These are phyloP conservation scores for Silurus aristotelis DNA, from an alignment of 2,797 vertebrate genomes.

Conservation along the genomic window DNA sequence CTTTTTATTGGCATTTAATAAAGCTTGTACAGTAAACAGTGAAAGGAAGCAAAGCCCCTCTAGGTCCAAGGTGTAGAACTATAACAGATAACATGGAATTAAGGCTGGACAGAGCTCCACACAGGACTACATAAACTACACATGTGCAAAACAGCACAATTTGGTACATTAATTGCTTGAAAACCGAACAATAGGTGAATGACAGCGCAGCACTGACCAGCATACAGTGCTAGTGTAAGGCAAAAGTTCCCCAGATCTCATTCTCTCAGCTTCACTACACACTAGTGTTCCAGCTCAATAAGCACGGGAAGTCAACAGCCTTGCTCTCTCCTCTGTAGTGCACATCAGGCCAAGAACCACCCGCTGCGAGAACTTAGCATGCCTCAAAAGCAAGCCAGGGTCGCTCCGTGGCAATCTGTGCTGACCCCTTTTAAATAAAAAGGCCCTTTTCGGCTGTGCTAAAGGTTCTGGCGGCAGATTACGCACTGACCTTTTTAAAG, in stretches of 20 bases:
- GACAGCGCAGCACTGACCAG: no score
- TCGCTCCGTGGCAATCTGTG: conserved; percentile 20
- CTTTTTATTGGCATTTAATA: no score
- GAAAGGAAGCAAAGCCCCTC: no score
- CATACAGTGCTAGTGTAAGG: no score
- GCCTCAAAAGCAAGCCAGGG: conserved; percentile 36
- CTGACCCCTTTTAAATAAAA: conserved; percentile 37
- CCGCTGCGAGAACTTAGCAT: conserved; percentile 28
- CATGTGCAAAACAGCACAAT: no score
- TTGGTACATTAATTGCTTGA: no score
- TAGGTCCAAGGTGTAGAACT: no score
- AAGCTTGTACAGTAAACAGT: no score
- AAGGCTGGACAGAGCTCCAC: no score
- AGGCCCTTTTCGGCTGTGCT: conserved; percentile 33
- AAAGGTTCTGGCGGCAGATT: conserved; percentile 46
- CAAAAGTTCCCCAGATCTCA: neutral
- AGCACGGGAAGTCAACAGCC: conserved; percentile 11
- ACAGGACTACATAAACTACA: no score
- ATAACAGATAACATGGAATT: no score
- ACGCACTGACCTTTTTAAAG: conserved; percentile 60
- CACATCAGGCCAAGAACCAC: conserved; percentile 24
- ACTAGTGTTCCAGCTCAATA: neutral
- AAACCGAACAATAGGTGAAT: no score
- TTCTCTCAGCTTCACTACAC: neutral
- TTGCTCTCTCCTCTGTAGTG: conserved; percentile 1